phyloP scores from a whole-genome alignment of 2,797 vertebrate genomes.

The Sternotherus odoratus region DNA sequence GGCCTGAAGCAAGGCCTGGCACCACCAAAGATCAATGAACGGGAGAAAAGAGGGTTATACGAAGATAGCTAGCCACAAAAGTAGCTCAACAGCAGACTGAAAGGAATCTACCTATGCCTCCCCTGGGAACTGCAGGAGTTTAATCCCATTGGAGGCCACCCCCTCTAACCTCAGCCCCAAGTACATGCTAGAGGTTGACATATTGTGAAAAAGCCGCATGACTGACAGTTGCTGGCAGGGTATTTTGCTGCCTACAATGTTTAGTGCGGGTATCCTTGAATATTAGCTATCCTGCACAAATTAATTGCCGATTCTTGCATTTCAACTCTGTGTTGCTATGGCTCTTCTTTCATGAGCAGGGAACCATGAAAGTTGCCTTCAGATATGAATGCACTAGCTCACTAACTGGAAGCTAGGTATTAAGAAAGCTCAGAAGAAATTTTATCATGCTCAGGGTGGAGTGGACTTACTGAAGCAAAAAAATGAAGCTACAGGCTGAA shows the following conservation, averaged over 20 bases:
- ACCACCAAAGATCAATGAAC: background rate
- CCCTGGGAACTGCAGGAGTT: background rate
- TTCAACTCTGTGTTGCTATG: background rate
- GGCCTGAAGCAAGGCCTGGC: background rate
- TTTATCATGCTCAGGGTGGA: background rate
- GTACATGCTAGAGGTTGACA: background rate
- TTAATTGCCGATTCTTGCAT: background rate
- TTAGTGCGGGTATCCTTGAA: background rate
- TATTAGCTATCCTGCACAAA: background rate
- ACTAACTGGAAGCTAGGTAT: background rate
- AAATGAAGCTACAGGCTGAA: slow-evolving; percentile 16
- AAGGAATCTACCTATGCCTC: background rate
- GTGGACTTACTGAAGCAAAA: background rate
- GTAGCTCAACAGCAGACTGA: background rate
- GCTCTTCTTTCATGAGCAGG: background rate
- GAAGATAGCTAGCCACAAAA: background rate
- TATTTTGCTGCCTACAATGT: background rate
- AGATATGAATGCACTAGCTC: slow-evolving; percentile 8
- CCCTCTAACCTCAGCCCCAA: background rate
- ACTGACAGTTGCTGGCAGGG: background rate
- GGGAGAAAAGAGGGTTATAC: background rate
- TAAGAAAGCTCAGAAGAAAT: slow-evolving; percentile 29
- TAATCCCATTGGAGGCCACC: background rate
- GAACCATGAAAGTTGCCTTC: slow-evolving; percentile 14
- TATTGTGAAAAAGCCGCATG: background rate